A percentile compares a stretch with the other conserved stretches of the same genome.
phyloP scores from a whole-genome alignment of 2,113 vertebrate species.

The Apeltes quadracus region DNA sequence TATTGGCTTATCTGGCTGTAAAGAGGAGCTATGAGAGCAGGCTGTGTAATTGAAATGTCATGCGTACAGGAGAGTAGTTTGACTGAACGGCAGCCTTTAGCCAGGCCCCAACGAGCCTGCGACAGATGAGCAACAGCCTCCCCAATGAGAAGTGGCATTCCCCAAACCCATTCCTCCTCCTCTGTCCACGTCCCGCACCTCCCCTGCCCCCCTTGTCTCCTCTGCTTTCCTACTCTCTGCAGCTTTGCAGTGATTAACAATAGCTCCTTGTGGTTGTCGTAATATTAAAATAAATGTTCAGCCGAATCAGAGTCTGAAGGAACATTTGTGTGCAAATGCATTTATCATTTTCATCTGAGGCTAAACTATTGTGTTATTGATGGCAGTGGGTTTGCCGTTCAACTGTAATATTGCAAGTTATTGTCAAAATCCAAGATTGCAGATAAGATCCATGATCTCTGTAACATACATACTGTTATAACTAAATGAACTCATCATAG shows the following conservation, averaged over 20 bases:
- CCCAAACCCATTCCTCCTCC: conserved; percentile 67
- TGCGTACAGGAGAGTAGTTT: conserved; percentile 77
- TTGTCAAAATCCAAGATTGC: no score
- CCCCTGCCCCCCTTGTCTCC: conserved; percentile 40
- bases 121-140: conserved; percentile 79
- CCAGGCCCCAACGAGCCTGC: conserved; percentile 73
- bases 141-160: conserved; percentile 74
- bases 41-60: conserved; percentile 83
- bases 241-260: conserved; percentile 78
- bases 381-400: conserved; percentile 57
- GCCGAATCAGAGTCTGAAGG: conserved; percentile 67
- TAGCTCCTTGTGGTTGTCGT: conserved; percentile 56
- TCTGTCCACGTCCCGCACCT: conserved; percentile 21
- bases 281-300: conserved; percentile 78
- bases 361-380: conserved; percentile 74
- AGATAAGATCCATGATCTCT: no score
- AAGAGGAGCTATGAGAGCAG: conserved; percentile 71
- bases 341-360: conserved; percentile 70
- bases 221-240: conserved; percentile 35
- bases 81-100: conserved; percentile 77
- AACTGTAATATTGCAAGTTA: conserved; percentile 46
- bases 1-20: conserved; percentile 72
- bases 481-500: no score
- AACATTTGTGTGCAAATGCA: conserved; percentile 44
- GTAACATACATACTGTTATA: no score